Base-by-base conservation (phyloP, 2,797 vertebrate species). In the Danio albolineatus region DNA sequence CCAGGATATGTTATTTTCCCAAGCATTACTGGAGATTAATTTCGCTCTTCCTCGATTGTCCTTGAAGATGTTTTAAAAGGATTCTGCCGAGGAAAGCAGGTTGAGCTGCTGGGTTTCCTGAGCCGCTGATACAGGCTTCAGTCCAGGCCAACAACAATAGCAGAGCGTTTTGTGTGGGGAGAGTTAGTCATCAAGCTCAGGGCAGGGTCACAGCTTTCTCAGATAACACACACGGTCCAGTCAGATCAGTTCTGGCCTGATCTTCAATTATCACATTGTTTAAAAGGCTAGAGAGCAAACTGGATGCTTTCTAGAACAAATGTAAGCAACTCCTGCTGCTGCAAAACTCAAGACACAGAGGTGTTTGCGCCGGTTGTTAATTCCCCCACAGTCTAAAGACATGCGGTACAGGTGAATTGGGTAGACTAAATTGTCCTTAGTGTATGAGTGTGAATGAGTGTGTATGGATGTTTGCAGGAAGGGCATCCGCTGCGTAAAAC, bases 141-240 rank as follows among this genome's bases (percentile, higher is more conserved):
- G 57, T 73, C 56, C 78, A 44, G 16, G 93, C 95, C 95, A 96
- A 93, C 75, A 91, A 90, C 95, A 96, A 96, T 88, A 95, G 91
- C 80, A 85, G 86, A 91, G 92, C 28, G 91, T 91, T 87, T 93
- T 82, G 81, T 17, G 21, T 7, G 43, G 83, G 89, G 92, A 91
- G 86, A 85, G 85, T 95, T 92, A 96, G 91, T 95, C 95, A 96
- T 78, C 19, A 65, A 92, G 96, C 93, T 96, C 94, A 95, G 69
- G 80, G 57, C 67, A 80, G 92, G 95, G 94, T 95, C 91, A 95
- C 79, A 64, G 79, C 79, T 90, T 94, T 96, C 95, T 93, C 95
- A 95, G 89, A 90, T 90, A 82, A 85, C 36, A 74, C 54, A 61
- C 69, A 14, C 28, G 28, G 44, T 72, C 72, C 79, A 71, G 60